Evolutionary conservation across 2,113 vertebrate species (phyloP).

Genomic region (Oceanodroma tethys): DNA sequence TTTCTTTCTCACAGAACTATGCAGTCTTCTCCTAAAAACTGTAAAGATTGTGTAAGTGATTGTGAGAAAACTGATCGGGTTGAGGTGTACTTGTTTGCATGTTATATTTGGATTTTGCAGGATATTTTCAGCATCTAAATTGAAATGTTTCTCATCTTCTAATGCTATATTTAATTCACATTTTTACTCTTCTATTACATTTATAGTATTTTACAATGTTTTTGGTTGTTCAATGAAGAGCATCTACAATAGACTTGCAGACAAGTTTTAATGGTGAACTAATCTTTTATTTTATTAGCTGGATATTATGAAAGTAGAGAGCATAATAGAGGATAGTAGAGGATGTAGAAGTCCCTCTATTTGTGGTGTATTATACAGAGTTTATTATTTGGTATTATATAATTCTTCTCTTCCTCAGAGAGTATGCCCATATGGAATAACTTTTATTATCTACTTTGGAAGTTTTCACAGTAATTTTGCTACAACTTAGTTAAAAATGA

Average conservation of each 20-base stretch:
- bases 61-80: neutral
- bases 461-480: slow-evolving; percentile 21
- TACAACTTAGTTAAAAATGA: slow-evolving; percentile 46
- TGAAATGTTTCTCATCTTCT: neutral
- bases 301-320: neutral
- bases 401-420: neutral
- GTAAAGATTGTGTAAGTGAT: neutral
- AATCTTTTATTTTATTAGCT: neutral
- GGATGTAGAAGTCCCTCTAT: neutral
- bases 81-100: neutral
- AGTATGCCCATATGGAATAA: neutral
- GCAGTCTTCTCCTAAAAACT: neutral
- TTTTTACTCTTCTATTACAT: neutral
- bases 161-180: neutral
- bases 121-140: neutral
- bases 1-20: neutral
- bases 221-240: neutral
- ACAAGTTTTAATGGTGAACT: neutral
- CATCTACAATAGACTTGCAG: neutral
- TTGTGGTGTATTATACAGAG: neutral
- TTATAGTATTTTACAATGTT: neutral
- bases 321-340: too few relatives aligned
- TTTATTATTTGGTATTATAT: slow-evolving; percentile 7
- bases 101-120: neutral
- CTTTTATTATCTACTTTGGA: slow-evolving; percentile 15